Percentiles rank a stretch among this genome's conserved stretches.
Conservation (phyloP, 2,888 invertebrate species). For the Bibio marci region DNA sequence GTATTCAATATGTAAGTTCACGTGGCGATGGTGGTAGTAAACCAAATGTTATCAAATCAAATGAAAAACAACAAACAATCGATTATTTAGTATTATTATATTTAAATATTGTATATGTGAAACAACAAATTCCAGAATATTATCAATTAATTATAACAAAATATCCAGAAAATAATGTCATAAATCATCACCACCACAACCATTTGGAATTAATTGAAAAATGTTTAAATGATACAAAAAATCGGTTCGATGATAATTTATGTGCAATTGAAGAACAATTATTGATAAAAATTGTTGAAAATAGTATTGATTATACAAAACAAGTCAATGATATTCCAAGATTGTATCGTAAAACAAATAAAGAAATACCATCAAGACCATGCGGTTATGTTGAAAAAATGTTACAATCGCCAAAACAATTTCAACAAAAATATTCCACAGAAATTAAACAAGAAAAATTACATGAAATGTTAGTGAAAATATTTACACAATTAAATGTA, state of each 20-base stretch:
- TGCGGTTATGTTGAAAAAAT: conserved; percentile 62
- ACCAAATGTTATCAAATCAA: no score
- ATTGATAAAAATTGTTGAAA: conserved; percentile 25
- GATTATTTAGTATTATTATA: no score
- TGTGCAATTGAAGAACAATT: conserved; percentile 25
- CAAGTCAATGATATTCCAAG: conserved; percentile 88
- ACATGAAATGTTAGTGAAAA: conserved; percentile 26
- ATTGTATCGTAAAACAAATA: conserved; percentile 79
- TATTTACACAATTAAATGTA: conserved; percentile 30
- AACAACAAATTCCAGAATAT: no score
- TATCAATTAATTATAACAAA: no score
- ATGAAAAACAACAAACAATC: no score
- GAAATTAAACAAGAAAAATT: conserved; percentile 24
- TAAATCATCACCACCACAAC: no score
- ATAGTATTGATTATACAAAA: conserved; percentile 43
- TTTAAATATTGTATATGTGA: no score
- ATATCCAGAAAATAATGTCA: no score
- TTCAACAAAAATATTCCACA: conserved; percentile 33
- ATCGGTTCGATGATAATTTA: conserved; percentile 8
- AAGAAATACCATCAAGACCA: conserved; percentile 64
- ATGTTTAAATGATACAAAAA: conserved; percentile 6
- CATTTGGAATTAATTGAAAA: no score
- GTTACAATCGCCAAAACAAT: conserved; percentile 31
- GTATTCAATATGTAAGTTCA: conserved; percentile 8
- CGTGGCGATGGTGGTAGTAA: no score